Conservation (phyloP, 2,888 invertebrate genomes). For the Urechis unicinctus region DNA sequence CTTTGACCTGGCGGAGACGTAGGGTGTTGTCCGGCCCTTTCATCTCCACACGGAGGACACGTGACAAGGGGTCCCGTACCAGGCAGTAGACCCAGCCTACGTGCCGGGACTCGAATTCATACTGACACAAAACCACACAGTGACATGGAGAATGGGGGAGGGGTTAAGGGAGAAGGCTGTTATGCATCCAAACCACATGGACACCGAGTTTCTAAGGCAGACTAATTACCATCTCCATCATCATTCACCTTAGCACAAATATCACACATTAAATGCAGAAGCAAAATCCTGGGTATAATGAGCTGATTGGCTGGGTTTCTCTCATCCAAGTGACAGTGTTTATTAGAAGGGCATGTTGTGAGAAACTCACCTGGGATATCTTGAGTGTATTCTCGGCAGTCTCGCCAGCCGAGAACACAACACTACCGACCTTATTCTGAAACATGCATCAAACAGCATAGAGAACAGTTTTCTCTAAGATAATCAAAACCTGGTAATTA, state of each 20-base stretch:
- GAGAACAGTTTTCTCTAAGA: too few relatives aligned
- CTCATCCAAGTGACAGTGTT: too few relatives aligned
- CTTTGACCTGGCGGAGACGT: slow-evolving; percentile 70
- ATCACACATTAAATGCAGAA: too few relatives aligned
- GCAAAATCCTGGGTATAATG: too few relatives aligned
- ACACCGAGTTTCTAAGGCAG: too few relatives aligned
- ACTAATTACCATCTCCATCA: too few relatives aligned
- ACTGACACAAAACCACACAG: slow-evolving; percentile 55
- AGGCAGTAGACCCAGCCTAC: slow-evolving; percentile 89
- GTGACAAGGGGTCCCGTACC: slow-evolving; percentile 56
- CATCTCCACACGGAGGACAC: slow-evolving; percentile 22
- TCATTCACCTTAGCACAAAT: too few relatives aligned
- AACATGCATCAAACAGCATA: too few relatives aligned
- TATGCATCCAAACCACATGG: too few relatives aligned
- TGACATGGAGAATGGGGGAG: not conserved
- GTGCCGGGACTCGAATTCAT: slow-evolving; percentile 78
- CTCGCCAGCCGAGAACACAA: slow-evolving; percentile 77
- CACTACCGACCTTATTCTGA: slow-evolving; percentile 73
- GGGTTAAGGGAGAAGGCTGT: too few relatives aligned
- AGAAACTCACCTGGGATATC: slow-evolving; percentile 58
- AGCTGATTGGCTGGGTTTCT: too few relatives aligned
- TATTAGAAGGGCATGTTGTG: too few relatives aligned
- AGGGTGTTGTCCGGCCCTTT: slow-evolving; percentile 82
- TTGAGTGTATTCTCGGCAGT: slow-evolving; percentile 75
- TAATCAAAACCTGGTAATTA: not conserved